Base-by-base conservation (phyloP, 2,797 vertebrate species). In the Oreonectes daqikongensis region DNA sequence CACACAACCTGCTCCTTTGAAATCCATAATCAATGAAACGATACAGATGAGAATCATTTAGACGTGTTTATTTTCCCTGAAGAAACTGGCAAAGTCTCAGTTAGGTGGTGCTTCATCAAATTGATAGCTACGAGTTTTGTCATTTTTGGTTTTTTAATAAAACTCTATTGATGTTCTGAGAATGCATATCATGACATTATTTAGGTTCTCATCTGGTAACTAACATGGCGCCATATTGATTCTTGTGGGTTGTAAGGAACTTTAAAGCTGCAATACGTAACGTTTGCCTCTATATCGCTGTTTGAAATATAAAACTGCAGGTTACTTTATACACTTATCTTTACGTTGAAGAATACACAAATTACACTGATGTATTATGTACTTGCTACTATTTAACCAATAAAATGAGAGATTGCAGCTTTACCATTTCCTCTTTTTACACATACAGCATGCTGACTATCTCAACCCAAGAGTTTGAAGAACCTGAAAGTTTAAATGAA, bases 21-120 rank as follows among this genome's bases (percentile, higher is more conserved):
- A 72, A 82, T 66, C 28, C 64, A 84, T 86, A 20, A 61, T 86
- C 83, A 82, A 82, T 88, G 86, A 82, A 91, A 88, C 87, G 61
- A 78, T 85, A 88, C 82, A 86, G 85, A 81, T 86, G 82, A 82
- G 82, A 89, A 82, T 81, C 77, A 79, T 79, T 89, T 89, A 87
- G 88, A 91, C 89, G 82, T 85, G 75, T 85, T 91, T 85, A 90
- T 90, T 88, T 84, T 82, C 86, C 85, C 86, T 89, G 85, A 83
- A 88, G 84, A 83, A 87, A 89, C 82, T 84, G 32, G 40, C 80
- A 69, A 67, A 55, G 75, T 22, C 32, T 50, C 18, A 18, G 77
- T 85, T 86, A 88, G 85, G 86, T 88, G 30, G 28, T 55, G 61
- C 46, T 26, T 15, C 15, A 30, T 26, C 59, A 50, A 38, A 72